Conservation (phyloP, 2,113 vertebrate genomes). For the Macaca fascicularis region T2T-MFA8v1.1 NC_088389.1:73605501-73606000, state of each 20-base stretch:
- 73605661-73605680: neutral
- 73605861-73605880: neutral
- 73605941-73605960: neutral
- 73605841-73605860: neutral
- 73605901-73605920: neutral
- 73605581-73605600: too few species aligned
- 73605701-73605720: neutral
- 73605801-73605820: neutral
- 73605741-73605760: neutral
- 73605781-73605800: neutral
- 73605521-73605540: too few species aligned
- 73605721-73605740: neutral
- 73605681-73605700: neutral
- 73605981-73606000: neutral
- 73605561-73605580: too few species aligned
- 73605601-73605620: too few species aligned
- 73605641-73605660: neutral
- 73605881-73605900: neutral
- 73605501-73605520: too few species aligned
- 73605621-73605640: too few species aligned
- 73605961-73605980: neutral
- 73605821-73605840: neutral
- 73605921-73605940: neutral
- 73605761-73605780: neutral
- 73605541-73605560: too few species aligned